phyloP scores from a whole-genome alignment of 2,888 invertebrate genomes.

The Diloba caeruleocephala region DNA sequence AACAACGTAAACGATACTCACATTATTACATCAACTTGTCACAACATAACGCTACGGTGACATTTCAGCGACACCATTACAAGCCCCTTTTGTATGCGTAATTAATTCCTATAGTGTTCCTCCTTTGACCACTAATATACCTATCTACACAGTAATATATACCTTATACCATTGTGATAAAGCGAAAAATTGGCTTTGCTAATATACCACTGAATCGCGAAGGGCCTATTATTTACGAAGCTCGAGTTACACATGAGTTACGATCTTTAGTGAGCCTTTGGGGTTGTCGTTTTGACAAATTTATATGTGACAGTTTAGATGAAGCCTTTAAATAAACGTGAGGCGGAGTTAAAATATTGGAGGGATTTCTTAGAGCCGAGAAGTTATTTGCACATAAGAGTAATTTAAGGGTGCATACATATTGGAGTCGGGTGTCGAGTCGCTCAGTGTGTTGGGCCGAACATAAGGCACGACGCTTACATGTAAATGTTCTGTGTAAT shows the following conservation, averaged over 20 bases:
- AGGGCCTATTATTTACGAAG: slow-evolving; percentile 65
- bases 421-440: no score
- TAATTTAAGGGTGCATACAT: slow-evolving; percentile 1
- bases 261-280: slow-evolving; percentile 64
- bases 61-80: slow-evolving; percentile 64
- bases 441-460: no score
- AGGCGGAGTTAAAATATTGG: slow-evolving; percentile 57
- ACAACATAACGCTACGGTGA: slow-evolving; percentile 51
- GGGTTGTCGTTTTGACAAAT: slow-evolving; percentile 71
- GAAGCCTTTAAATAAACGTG: slow-evolving; percentile 66
- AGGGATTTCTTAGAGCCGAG: slow-evolving; percentile 52
- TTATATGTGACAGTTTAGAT: slow-evolving; percentile 69
- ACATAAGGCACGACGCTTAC: no score
- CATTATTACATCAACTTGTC: slow-evolving; percentile 47
- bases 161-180: slow-evolving; percentile 49
- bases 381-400: slow-evolving; percentile 45
- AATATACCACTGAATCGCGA: slow-evolving; percentile 33
- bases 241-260: slow-evolving; percentile 67
- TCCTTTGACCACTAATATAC: slow-evolving; percentile 59
- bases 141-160: slow-evolving; percentile 43
- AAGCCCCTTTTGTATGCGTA: slow-evolving; percentile 71
- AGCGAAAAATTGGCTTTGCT: slow-evolving; percentile 34
- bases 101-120: slow-evolving; percentile 73
- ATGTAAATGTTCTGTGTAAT: no score
- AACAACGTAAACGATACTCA: slow-evolving; percentile 20